Conservation (phyloP, 2,797 vertebrate species). For the Amblyopsis hoosieri region DNA sequence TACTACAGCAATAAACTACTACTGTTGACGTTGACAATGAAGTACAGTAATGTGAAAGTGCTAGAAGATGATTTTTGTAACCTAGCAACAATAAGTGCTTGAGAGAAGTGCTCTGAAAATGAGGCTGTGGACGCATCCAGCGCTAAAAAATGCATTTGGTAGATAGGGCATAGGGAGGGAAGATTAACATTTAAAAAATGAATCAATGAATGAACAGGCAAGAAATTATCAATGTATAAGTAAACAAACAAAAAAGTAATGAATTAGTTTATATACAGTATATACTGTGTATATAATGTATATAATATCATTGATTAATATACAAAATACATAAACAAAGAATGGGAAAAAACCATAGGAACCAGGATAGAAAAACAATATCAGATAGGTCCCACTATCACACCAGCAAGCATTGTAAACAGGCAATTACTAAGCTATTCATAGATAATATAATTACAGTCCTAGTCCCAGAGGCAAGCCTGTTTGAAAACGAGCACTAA, state of each 20-base stretch:
- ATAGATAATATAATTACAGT: too few species aligned
- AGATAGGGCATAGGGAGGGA: not conserved
- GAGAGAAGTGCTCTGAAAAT: too few species aligned
- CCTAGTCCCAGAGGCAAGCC: not conserved
- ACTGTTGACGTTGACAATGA: too few species aligned
- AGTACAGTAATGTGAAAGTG: too few species aligned
- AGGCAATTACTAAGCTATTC: too few species aligned
- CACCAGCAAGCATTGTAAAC: not conserved
- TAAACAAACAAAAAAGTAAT: not conserved
- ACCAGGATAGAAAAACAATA: not conserved
- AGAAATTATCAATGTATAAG: not conserved
- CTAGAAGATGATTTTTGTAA: too few species aligned
- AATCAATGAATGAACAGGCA: not conserved
- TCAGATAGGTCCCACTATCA: too few species aligned
- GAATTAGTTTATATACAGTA: too few species aligned
- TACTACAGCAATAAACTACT: too few species aligned
- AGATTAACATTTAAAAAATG: not conserved
- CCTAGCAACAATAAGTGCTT: too few species aligned
- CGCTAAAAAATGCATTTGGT: too few species aligned
- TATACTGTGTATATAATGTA: not conserved
- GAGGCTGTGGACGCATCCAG: too few species aligned
- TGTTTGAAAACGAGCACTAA: not conserved
- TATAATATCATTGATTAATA: not conserved
- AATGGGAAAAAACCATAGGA: not conserved
- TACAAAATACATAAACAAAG: not conserved